Evolutionary conservation across 2,888 invertebrate genomes (phyloP), one percentile per base, ranked within the genome.

Genomic region (Caradrina clavipalpis): DNA sequence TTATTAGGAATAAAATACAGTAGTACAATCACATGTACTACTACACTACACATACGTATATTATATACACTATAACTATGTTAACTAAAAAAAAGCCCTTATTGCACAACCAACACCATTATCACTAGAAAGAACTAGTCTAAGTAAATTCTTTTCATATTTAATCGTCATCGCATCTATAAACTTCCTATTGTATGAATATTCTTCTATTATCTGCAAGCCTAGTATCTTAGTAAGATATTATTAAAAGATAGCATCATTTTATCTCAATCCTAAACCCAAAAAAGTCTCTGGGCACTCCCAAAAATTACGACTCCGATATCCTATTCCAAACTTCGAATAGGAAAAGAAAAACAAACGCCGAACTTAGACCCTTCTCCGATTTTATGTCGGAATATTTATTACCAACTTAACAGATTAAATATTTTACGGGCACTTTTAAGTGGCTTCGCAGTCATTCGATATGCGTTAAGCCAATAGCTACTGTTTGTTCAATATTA

Each of bases 381-480:
- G 71, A 69, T 82, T 82, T 83, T 79, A 82, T 69, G 73, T 60
- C 71, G 22, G 71, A 75, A 84, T 83, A 83, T 83, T 83, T 83
- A 83, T 84, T 63, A 84, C 76, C 78, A 80, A 81, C 84, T 85
- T 83, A 84, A 84, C 73, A 82, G 80, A 85, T 83, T 83, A 84
- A 84, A 83, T 83, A 83, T 80, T 83, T 85, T 83, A 85, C 76
- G 73, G 59, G 39, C 78, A 76, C 69, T 70, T 85, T 83, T 83
- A 83, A 80, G 81, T 81, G 78, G 80, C 76, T 80, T 83, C 83
- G 75, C 69, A 63, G 83, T 75, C 71, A 86, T 85, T 80, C 73
- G 86, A 85, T 85, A 85, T 76, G 75, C 86, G 76, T 82, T 80
- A 78, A 84, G 61, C 72, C 72, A 83, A 77, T 76, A 75, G 85